Conservation (phyloP, 2,888 invertebrate genomes). For the Ecliptopera silaceata region DNA sequence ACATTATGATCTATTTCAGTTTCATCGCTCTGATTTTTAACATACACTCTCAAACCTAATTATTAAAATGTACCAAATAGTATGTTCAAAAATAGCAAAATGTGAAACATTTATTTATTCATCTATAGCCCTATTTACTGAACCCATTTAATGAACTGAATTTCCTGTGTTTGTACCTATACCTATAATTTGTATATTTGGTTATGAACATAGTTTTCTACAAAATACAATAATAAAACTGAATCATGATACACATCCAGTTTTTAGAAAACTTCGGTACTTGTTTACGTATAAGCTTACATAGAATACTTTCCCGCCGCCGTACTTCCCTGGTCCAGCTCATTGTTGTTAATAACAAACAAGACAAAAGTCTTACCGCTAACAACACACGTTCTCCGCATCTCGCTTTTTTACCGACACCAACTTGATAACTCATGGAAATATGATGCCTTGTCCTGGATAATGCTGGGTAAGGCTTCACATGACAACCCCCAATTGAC, state of each 20-base stretch:
- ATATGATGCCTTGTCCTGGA: constrained; percentile 44
- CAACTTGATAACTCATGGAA: constrained; percentile 46
- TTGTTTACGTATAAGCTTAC: neutral
- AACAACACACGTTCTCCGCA: constrained; percentile 62
- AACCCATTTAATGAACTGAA: too few relatives aligned
- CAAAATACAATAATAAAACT: too few relatives aligned
- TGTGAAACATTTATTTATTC: too few relatives aligned
- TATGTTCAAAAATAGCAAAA: too few relatives aligned
- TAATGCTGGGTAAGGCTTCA: constrained; percentile 38
- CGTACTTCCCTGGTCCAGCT: constrained; percentile 48
- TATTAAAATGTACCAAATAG: too few relatives aligned
- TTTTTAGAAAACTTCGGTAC: too few relatives aligned
- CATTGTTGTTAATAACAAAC: constrained; percentile 77
- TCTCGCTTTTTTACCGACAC: constrained; percentile 47
- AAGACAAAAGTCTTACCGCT: constrained; percentile 71
- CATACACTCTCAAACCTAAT: too few relatives aligned
- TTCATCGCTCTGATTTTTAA: neutral
- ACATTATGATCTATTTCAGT: neutral
- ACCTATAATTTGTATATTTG: too few relatives aligned
- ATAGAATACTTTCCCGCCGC: constrained; percentile 36
- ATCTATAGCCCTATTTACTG: too few relatives aligned
- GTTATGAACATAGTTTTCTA: too few relatives aligned
- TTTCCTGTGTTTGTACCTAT: too few relatives aligned
- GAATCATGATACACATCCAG: too few relatives aligned
- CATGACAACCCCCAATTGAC: constrained; percentile 46